Base-by-base conservation (phyloP, 2,797 vertebrate genomes). In the Takifugu ocellatus region DNA sequence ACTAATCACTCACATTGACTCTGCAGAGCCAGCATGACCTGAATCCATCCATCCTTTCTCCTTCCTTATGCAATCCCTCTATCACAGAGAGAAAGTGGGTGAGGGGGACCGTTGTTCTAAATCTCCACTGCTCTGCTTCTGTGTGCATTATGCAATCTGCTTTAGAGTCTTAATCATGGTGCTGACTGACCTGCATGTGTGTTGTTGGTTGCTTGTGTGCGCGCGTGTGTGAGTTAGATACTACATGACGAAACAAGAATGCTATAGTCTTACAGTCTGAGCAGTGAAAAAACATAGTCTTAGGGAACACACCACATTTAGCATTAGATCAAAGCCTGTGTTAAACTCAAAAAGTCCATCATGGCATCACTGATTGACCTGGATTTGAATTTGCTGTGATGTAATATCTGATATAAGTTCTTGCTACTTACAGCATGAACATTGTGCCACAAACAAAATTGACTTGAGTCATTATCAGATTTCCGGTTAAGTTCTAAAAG, bases 61-160 rank as follows among this genome's bases (percentile, higher is more conserved):
- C 69, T 82, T 64, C 70, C 86, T 90, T 89, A 89, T 78, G 87
- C 86, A 91, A 91, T 84, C 79, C 68, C 75, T 82, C 77, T 75
- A 80, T 83, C 83, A 68, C 54, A 63, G 55, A 47, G 43, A 63
- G 60, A 60, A 6, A 66, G 56, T 62, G 60, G 69, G 70, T n/a
- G 14, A 63, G 39, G 68, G 59, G 62, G 63, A 53, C 48, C 68
- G 72, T 75, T 84, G 85, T 73, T 88, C 89, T 84, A 82, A 84
- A 91, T 86, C 85, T 90, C 85, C 75, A 88, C 88, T 89, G 86
- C 81, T 83, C 82, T 31, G 74, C 59, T 84, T 84, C 71, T 82
- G 70, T 69, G 65, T 55, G 25, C 54, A 83, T 90, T 85, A 90
- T 78, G 80, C 85, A 90, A 88, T 85, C 67, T 70, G 79, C 86